Percentiles rank a stretch among this genome's conserved stretches.
phyloP scores from a whole-genome alignment of 2,888 invertebrate genomes.

The Pandemis cinnamomeana region DNA sequence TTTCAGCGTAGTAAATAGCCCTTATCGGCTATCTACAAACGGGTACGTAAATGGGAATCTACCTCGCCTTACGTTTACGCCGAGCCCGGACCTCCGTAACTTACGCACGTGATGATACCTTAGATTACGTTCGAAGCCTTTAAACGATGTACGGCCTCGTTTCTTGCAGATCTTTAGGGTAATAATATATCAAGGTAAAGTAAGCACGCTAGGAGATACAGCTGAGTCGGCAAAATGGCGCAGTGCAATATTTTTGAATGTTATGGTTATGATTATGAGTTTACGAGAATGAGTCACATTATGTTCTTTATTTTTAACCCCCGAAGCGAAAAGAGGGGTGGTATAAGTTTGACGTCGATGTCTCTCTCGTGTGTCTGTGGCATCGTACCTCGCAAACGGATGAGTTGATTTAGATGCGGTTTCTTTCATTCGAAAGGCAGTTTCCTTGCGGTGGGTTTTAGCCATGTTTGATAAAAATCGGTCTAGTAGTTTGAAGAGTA shows the following conservation, averaged over 20 bases:
- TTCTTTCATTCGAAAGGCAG: too few species aligned
- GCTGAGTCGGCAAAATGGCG: background rate
- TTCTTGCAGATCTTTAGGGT: conserved; percentile 7
- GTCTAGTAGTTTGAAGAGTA: too few species aligned
- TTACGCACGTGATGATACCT: conserved; percentile 22
- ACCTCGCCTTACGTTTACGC: background rate
- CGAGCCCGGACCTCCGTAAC: conserved; percentile 18
- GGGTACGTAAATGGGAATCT: background rate
- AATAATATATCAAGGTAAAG: background rate
- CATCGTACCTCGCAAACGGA: too few species aligned
- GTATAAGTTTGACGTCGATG: too few species aligned
- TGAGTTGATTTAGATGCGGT: too few species aligned
- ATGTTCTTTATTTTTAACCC: too few species aligned
- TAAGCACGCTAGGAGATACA: background rate
- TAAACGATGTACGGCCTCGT: conserved; percentile 26
- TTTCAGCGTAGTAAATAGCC: background rate
- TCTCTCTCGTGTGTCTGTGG: too few species aligned
- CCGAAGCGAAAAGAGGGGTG: too few species aligned
- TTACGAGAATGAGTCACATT: too few species aligned
- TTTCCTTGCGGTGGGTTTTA: too few species aligned
- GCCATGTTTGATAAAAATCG: too few species aligned
- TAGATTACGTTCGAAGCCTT: conserved; percentile 30
- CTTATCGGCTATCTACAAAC: conserved; percentile 8
- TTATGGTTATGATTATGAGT: too few species aligned
- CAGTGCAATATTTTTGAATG: background rate